phyloP scores from a whole-genome alignment of 2,888 invertebrate species.

The Enoplolaimus lenunculus region DNA sequence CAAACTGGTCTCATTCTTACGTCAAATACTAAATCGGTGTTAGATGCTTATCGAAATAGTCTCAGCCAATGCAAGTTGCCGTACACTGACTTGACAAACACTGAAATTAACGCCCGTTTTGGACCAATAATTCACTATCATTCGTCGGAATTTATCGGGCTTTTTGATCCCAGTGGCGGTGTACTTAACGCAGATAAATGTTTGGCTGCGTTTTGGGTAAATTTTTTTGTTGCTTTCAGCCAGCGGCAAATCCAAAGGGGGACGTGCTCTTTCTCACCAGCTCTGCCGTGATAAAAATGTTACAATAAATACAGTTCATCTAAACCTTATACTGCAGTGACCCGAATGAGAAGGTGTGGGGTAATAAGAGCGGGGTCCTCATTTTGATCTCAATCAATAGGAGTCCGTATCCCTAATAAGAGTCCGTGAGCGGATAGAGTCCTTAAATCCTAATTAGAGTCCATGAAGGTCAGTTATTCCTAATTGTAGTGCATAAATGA shows the following conservation, averaged over 20 bases:
- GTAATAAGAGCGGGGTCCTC: too few relatives aligned
- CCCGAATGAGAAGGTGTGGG: too few relatives aligned
- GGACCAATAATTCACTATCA: not conserved
- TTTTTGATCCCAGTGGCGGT: not conserved
- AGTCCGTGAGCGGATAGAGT: too few relatives aligned
- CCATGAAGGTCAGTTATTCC: too few relatives aligned
- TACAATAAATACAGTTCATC: too few relatives aligned
- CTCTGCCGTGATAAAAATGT: too few relatives aligned
- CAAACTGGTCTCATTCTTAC: not conserved
- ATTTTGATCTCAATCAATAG: too few relatives aligned
- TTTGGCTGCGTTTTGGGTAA: not conserved
- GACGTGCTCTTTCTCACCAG: not conserved
- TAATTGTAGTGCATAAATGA: too few relatives aligned
- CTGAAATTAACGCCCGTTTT: not conserved
- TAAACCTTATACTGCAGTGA: too few relatives aligned
- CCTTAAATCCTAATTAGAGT: too few relatives aligned
- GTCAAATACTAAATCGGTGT: not conserved
- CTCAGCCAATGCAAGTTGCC: not conserved
- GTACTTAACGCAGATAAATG: slow-evolving; percentile 12
- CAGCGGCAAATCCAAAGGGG: not conserved
- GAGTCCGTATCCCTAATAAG: too few relatives aligned
- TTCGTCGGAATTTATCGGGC: slow-evolving; percentile 26
- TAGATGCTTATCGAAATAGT: not conserved
- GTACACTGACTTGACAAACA: not conserved
- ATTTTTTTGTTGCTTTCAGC: not conserved